Conservation (phyloP, 2,888 invertebrate genomes). For the Phengaris alcon region DNA sequence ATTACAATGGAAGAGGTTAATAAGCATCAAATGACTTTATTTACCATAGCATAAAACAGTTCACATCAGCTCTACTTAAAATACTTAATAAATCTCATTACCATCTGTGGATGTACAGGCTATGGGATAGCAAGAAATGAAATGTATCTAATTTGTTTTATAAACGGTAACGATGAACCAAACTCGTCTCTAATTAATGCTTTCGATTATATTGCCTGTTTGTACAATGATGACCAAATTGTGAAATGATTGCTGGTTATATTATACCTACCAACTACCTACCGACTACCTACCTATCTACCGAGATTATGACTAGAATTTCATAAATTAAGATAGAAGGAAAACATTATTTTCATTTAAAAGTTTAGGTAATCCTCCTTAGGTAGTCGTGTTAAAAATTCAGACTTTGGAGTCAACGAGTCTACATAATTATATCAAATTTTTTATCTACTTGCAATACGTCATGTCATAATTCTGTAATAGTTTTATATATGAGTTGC, state of each 20-base stretch:
- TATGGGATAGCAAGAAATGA: not conserved
- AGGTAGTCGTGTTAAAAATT: not conserved
- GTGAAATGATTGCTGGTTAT: not conserved
- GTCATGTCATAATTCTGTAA: conserved; percentile 7
- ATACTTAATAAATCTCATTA: conserved; percentile 9
- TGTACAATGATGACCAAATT: not conserved
- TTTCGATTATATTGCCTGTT: not conserved
- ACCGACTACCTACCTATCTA: no score
- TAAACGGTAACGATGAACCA: not conserved
- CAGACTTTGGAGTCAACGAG: not conserved
- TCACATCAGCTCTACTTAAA: not conserved
- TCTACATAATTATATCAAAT: not conserved
- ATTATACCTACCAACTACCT: no score
- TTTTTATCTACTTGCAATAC: not conserved
- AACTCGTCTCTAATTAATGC: not conserved
- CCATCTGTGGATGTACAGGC: not conserved
- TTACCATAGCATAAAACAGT: not conserved
- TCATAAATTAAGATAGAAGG: not conserved
- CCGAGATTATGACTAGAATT: not conserved
- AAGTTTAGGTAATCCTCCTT: not conserved
- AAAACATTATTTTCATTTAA: no score
- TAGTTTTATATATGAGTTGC: conserved; percentile 8
- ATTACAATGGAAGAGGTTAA: not conserved
- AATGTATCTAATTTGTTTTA: conserved; percentile 2
- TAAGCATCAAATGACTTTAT: not conserved